A percentile compares a stretch with the other conserved stretches of the same genome.
Conservation (phyloP, 2,888 invertebrate species). For the Gandaritis pyraliata region DNA sequence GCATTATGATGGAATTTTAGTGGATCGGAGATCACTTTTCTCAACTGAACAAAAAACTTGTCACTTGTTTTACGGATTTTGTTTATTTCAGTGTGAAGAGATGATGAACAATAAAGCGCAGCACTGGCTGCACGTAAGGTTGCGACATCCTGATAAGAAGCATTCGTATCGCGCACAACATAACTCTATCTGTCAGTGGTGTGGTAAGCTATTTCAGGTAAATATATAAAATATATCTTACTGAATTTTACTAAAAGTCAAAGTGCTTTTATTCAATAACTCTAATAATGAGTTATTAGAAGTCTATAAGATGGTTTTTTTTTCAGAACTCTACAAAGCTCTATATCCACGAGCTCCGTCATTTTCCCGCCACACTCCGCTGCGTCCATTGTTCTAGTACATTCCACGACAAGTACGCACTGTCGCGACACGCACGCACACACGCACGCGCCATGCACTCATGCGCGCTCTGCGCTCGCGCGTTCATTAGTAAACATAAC, state of each 20-base stretch:
- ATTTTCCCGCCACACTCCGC: background rate
- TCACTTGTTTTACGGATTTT: no score
- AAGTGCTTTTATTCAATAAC: no score
- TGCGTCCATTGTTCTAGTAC: background rate
- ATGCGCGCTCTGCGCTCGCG: background rate
- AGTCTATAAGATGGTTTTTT: background rate
- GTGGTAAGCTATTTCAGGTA: constrained; percentile 11
- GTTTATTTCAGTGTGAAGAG: constrained; percentile 6
- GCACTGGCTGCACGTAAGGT: constrained; percentile 11
- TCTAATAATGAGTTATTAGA: no score
- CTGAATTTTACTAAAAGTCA: no score
- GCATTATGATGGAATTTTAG: no score
- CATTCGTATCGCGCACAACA: constrained; percentile 2
- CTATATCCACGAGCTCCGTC: background rate
- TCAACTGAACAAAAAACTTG: no score
- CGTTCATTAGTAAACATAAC: background rate
- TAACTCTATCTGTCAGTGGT: background rate
- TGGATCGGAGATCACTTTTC: no score
- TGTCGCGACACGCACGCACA: background rate
- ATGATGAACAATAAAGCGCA: background rate
- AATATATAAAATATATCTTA: no score
- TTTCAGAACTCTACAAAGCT: constrained; percentile 4
- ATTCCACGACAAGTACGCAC: constrained; percentile 13
- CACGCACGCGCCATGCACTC: constrained; percentile 3
- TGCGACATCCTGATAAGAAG: constrained; percentile 1